Evolutionary conservation across 2,113 vertebrate species (phyloP).

Genomic region (Morone saxatilis): DNA sequence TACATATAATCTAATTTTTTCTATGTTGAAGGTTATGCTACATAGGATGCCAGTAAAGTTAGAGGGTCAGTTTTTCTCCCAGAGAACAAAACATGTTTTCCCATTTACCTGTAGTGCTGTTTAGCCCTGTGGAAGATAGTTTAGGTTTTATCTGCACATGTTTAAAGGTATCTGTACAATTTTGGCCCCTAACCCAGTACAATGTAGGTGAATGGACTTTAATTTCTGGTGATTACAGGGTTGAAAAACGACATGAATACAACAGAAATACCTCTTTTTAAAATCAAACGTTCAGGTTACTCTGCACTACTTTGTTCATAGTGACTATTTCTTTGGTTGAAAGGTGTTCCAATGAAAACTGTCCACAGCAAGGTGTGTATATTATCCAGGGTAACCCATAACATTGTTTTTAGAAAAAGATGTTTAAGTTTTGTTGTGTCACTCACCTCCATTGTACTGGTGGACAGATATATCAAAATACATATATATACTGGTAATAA

Average conservation of each 20-base stretch:
- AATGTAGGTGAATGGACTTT: background rate
- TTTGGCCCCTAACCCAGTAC: background rate
- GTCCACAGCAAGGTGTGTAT: too few species aligned
- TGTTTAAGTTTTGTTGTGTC: too few species aligned
- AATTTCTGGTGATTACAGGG: background rate
- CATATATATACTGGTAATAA: too few species aligned
- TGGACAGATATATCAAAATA: background rate
- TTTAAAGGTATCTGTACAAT: background rate
- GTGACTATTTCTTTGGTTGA: background rate
- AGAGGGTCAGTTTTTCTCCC: background rate
- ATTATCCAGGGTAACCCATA: too few species aligned
- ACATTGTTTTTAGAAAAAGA: too few species aligned
- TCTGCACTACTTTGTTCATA: background rate
- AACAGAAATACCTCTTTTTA: background rate
- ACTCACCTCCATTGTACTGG: background rate
- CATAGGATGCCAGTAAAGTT: background rate
- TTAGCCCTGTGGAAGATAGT: too few species aligned
- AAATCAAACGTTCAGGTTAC: background rate
- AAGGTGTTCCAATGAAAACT: too few species aligned
- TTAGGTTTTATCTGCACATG: background rate
- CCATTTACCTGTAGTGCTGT: background rate
- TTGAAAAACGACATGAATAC: background rate
- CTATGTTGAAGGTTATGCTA: background rate
- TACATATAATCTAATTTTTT: background rate
- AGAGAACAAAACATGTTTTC: background rate